These are phyloP conservation scores for Scolopax bukidnonensis DNA, from an alignment of 2,797 vertebrate species.

Conservation along the genomic window DNA sequence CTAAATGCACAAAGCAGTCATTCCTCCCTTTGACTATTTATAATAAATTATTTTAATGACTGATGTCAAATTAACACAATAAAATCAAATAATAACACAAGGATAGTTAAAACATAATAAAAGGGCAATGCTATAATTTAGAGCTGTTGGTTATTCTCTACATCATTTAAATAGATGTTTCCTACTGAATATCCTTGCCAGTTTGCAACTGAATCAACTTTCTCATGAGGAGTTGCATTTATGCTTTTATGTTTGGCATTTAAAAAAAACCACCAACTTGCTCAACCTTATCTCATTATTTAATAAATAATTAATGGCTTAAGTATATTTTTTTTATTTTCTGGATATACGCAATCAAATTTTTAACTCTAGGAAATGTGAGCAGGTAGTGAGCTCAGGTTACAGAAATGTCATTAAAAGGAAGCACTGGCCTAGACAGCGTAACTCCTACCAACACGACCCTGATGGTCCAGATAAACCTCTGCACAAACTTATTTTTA, in stretches of 20 bases:
- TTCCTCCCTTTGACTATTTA: neutral
- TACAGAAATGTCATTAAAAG: accelerated
- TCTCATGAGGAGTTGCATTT: neutral
- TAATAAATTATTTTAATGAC: neutral
- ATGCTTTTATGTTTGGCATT: neutral
- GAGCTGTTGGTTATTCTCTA: neutral
- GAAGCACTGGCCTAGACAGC: neutral
- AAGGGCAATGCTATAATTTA: neutral
- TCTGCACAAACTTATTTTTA: accelerated
- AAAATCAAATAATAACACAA: neutral
- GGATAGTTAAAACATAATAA: neutral
- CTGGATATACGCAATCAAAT: accelerated
- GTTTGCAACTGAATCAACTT: neutral
- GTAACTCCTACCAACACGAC: accelerated
- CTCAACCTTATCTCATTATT: neutral
- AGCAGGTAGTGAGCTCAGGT: accelerated
- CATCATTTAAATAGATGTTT: accelerated
- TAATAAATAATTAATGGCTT: neutral
- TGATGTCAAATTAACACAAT: neutral
- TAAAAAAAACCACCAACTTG: neutral
- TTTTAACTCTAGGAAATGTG: neutral
- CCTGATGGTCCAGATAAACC: accelerated
- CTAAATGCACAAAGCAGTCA: neutral
- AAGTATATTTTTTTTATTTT: neutral
- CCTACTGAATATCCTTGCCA: neutral